Percentiles rank a stretch among this genome's conserved stretches.
phyloP scores from a whole-genome alignment of 2,888 invertebrate genomes.

The Orthosia cruda region DNA sequence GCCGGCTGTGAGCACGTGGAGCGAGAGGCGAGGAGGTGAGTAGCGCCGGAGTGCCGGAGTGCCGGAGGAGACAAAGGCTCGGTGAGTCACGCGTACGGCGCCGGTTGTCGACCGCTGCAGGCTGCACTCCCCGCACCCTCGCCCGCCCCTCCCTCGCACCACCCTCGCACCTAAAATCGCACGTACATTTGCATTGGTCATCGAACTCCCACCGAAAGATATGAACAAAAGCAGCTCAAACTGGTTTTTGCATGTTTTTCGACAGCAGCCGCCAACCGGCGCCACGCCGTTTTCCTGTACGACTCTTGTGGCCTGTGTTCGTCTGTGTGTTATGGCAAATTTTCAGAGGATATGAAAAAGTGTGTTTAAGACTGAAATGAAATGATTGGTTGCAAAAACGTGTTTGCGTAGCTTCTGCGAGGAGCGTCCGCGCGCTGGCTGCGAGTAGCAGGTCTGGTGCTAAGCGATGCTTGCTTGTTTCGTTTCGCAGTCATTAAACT shows the following conservation, averaged over 20 bases:
- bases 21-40: constrained; percentile 71
- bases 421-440: constrained; percentile 25
- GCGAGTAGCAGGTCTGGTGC: constrained; percentile 68
- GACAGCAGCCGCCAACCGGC: constrained; percentile 77
- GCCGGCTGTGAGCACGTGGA: constrained; percentile 76
- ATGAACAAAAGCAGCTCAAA: constrained; percentile 88
- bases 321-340: constrained; percentile 68
- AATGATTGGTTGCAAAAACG: constrained; percentile 44
- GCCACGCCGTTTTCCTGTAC: constrained; percentile 82
- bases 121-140: constrained; percentile 77
- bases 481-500: constrained; percentile 68
- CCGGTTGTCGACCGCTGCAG: constrained; percentile 86
- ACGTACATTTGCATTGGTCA: constrained; percentile 87
- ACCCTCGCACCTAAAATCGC: constrained; percentile 87
- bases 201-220: constrained; percentile 88
- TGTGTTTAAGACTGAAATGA: constrained; percentile 53
- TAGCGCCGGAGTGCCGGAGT: constrained; percentile 61
- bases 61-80: constrained; percentile 81
- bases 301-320: constrained; percentile 73
- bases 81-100: constrained; percentile 86
- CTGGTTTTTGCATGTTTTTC: constrained; percentile 89
- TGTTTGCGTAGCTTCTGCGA: constrained; percentile 46
- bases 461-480: constrained; percentile 64
- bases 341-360: constrained; percentile 71
- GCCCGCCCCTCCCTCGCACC: constrained; percentile 79